Evolutionary conservation across 2,888 invertebrate genomes (phyloP).

Genomic region (Noctua pronuba): DNA sequence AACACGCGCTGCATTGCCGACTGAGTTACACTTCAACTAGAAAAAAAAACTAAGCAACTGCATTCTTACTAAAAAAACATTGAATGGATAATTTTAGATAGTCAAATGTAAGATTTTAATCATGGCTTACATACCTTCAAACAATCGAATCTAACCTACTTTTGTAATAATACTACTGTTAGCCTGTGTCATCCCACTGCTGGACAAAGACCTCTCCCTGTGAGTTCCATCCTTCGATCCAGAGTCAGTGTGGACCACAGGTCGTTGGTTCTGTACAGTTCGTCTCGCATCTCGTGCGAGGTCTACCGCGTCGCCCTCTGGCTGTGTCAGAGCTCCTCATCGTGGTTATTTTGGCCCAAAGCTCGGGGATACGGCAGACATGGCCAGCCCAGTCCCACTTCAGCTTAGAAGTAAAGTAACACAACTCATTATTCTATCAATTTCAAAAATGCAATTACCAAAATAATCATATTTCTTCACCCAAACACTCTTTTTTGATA

Average conservation of each 20-base stretch:
- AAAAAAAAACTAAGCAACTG: neutral
- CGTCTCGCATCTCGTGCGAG: no score
- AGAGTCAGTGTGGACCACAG: no score
- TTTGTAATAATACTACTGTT: neutral
- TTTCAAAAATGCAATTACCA: neutral
- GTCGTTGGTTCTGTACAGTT: no score
- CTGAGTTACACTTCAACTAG: neutral
- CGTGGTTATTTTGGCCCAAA: no score
- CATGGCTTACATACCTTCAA: no score
- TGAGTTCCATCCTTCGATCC: no score
- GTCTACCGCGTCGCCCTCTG: no score
- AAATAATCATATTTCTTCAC: neutral
- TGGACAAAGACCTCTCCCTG: no score
- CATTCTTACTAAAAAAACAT: neutral
- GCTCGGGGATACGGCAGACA: no score
- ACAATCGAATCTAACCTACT: neutral
- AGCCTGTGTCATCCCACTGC: no score
- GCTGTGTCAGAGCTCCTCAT: no score
- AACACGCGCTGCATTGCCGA: neutral
- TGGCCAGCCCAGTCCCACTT: no score
- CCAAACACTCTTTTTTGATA: neutral
- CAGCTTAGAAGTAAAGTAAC: neutral
- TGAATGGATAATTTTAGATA: neutral
- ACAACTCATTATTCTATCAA: neutral
- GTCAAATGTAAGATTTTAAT: neutral